These are phyloP conservation scores for Castor canadensis DNA, from an alignment of 2,113 vertebrate genomes.

Conservation along the genomic window DNA sequence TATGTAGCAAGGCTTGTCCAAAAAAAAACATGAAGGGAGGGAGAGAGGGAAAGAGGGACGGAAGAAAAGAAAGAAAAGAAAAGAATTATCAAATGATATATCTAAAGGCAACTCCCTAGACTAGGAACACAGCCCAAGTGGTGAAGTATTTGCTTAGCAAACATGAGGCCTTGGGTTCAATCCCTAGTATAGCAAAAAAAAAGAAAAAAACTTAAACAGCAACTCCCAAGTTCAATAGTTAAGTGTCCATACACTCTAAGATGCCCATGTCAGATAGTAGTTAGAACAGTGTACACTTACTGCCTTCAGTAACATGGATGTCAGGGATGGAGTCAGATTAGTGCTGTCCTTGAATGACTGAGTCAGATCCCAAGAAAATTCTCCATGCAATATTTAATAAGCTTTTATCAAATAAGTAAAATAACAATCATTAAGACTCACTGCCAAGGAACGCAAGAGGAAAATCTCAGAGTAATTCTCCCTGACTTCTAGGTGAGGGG, in stretches of 20 bases:
- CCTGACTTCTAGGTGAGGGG: background rate
- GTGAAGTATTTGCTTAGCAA: too few species aligned
- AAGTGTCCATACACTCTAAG: rapidly evolving
- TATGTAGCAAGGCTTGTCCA: too few species aligned
- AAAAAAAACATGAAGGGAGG: too few species aligned
- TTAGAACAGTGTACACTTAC: background rate
- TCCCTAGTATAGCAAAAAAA: too few species aligned
- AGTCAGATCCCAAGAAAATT: background rate
- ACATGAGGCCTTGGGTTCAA: too few species aligned
- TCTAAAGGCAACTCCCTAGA: background rate
- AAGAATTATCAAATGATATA: background rate
- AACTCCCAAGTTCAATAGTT: background rate
- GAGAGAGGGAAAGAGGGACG: too few species aligned
- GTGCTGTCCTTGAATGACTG: background rate
- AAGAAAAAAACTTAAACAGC: too few species aligned
- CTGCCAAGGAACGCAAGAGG: background rate
- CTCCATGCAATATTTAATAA: background rate
- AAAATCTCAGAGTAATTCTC: background rate
- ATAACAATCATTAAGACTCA: background rate
- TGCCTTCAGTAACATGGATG: background rate
- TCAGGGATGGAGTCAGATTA: background rate
- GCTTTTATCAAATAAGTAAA: constrained; percentile 26
- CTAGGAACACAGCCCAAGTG: too few species aligned
- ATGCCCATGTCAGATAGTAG: rapidly evolving
- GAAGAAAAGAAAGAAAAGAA: too few species aligned